Evolutionary conservation across 2,888 invertebrate genomes (phyloP), one percentile per base, ranked within the genome.

Genomic region (Zelleria hepariella): DNA sequence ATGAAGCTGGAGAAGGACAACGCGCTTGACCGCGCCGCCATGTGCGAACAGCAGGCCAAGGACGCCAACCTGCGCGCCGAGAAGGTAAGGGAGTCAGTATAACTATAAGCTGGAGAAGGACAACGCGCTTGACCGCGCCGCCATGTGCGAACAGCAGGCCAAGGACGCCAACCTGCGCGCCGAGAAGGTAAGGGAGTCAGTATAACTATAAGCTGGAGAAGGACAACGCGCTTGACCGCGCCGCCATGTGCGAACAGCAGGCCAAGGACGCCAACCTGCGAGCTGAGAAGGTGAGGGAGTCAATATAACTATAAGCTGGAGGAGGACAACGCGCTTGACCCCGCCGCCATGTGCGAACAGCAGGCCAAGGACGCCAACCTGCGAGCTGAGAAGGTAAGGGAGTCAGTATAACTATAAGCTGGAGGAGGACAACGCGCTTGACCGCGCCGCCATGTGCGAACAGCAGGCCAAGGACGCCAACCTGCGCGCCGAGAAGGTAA

Each of bases 1-100:
- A 99, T 99, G 99, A 99, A 99, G 97, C 96, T 99, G 94, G 99
- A 99, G 93, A 99, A 99, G 94, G 99, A 99, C 92, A 98, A 98
- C 90, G 99, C 99, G 88, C 94, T 96, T 92, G 99, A 99, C 90
- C 95, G 97, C 90, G 98, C 99, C 68, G 98, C 94, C 91, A 95
- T 94, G 91, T 96, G 98, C 90, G 99, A 99, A 87, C 96, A 96
- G 88, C 97, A 98, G 91, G 96, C 97, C 77, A 95, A 95, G 86
- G 96, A 96, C 82, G 95, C 95, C 83, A 96, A 96, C 90, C 90
- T 94, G 81, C 94, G 95, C 74, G 95, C 94, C 73, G 95, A 96
- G 75, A 96, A 96, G 91, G 93, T 95, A 75, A 7, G n/a, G n/a
- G 32, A 42, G 15, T 15, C n/a, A n/a, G n/a, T n/a, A n/a, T n/a